Base-by-base conservation (phyloP, 2,888 invertebrate species). In the Macrophya annulata region DNA sequence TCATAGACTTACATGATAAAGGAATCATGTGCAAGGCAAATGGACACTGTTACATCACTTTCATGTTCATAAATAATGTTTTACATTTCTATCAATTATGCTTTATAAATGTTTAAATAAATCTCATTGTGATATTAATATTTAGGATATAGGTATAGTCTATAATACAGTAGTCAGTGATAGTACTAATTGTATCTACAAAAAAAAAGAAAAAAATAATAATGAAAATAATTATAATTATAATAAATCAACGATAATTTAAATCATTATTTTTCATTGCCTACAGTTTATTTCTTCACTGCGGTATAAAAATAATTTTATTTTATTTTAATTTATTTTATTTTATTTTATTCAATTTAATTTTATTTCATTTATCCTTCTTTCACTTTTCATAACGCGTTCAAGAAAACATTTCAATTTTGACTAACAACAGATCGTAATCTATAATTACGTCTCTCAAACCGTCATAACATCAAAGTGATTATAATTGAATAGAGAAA, bases 1-100 rank as follows among this genome's bases (percentile, higher is more conserved):
- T 82, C 68, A 82, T 85, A 65, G 79, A 68, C 83, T 48, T 68
- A 83, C 8, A 40, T 83, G 68, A 71, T 83, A 83, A 65, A 81
- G 81, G 81, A 83, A 83, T 55, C 83, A 68, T 83, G 48, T 48
- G 83, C 68, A 51, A 68, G 51, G 51, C 31, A 48, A 83, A 83
- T 83, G 68, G 68, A 83, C 37, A 83, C 68, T 71, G 65, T 81
- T 48, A 59, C 68, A 71, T 71, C 45, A 83, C 59, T 81, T 81
- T 8, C 10, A n/a, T 25, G 17, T 71, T 83, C 51, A 83, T 71
- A 83, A 45, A 51, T 68, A 68, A 68, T 45, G 31, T 83, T 71
- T 40, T 74, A 45, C 12, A 45, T 37, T 25, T 21, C 43, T 55
- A 37, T 59, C 68, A 83, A 68, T 83, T 83, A 68, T 68, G 83